Percentiles rank a stretch among this genome's conserved stretches.
These are phyloP conservation scores for Thera obeliscata DNA, from an alignment of 2,888 invertebrate species.

Conservation along the genomic window DNA sequence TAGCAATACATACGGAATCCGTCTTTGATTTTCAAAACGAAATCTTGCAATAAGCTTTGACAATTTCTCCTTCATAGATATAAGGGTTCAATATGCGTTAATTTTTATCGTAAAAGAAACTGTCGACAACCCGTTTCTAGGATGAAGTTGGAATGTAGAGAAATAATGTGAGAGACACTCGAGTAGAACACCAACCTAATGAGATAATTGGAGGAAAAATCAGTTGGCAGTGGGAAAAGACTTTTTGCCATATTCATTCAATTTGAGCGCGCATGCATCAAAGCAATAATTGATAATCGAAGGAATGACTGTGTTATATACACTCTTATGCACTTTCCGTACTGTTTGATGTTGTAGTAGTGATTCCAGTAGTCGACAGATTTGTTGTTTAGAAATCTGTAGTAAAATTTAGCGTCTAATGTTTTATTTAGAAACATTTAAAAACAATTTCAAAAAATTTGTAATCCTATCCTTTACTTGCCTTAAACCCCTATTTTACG, in stretches of 20 bases:
- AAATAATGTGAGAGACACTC: not conserved
- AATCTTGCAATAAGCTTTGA: constrained; percentile 44
- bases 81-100: constrained; percentile 43
- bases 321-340: constrained; percentile 57
- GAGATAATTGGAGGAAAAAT: too few relatives aligned
- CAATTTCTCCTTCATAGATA: constrained; percentile 47
- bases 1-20: constrained; percentile 34
- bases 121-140: not conserved
- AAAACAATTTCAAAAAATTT: constrained; percentile 9
- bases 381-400: constrained; percentile 10
- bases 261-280: constrained; percentile 44
- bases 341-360: constrained; percentile 35
- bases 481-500: constrained; percentile 46
- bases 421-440: constrained; percentile 12
- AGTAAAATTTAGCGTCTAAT: constrained; percentile 9
- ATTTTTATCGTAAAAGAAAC: constrained; percentile 38
- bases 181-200: too few relatives aligned
- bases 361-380: constrained; percentile 8
- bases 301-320: constrained; percentile 57
- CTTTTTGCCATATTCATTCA: constrained; percentile 33
- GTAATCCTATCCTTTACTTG: constrained; percentile 42
- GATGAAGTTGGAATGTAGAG: not conserved
- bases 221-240: not conserved
- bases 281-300: constrained; percentile 49
- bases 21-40: constrained; percentile 39